phyloP scores from a whole-genome alignment of 64 coral and sea anemone genomes.

The Anthopleura sola region DNA sequence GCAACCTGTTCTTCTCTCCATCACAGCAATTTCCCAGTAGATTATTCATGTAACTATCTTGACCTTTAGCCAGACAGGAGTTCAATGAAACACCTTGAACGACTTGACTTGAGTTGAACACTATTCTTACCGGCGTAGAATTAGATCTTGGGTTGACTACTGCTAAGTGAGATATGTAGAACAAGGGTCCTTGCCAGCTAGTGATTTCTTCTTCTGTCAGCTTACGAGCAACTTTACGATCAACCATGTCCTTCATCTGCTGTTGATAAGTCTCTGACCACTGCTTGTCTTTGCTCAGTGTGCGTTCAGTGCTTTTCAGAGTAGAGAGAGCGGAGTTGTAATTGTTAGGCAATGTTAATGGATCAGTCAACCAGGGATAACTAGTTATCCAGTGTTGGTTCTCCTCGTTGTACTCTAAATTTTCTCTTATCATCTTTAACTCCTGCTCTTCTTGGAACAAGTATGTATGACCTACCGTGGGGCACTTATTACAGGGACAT shows the following conservation, averaged over 20 bases:
- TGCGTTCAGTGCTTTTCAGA: constrained; percentile 51
- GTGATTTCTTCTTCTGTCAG: constrained; percentile 33
- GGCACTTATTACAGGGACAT: too few species aligned
- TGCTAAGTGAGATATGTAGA: constrained; percentile 54
- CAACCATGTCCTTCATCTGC: constrained; percentile 54
- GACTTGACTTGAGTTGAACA: constrained; percentile 36
- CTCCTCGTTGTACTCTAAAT: constrained; percentile 28
- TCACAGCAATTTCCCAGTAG: constrained; percentile 33
- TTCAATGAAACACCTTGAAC: constrained; percentile 26
- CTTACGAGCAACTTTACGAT: constrained; percentile 40
- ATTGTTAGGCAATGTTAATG: constrained; percentile 47
- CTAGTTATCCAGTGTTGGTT: constrained; percentile 53
- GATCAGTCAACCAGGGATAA: constrained; percentile 51
- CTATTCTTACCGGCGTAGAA: constrained; percentile 19
- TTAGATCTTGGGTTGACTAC: background rate
- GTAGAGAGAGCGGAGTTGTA: constrained; percentile 34
- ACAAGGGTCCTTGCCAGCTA: constrained; percentile 29
- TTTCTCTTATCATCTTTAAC: constrained; percentile 50
- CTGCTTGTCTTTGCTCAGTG: constrained; percentile 9
- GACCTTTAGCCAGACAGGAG: constrained; percentile 57
- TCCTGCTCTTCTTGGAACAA: constrained; percentile 54
- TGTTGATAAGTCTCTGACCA: constrained; percentile 44
- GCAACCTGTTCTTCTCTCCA: constrained; percentile 66
- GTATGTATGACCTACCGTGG: too few species aligned
- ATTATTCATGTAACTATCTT: constrained; percentile 51